Conservation (phyloP, 2,113 vertebrate genomes). For the Leucoraja erinaceus region DNA sequence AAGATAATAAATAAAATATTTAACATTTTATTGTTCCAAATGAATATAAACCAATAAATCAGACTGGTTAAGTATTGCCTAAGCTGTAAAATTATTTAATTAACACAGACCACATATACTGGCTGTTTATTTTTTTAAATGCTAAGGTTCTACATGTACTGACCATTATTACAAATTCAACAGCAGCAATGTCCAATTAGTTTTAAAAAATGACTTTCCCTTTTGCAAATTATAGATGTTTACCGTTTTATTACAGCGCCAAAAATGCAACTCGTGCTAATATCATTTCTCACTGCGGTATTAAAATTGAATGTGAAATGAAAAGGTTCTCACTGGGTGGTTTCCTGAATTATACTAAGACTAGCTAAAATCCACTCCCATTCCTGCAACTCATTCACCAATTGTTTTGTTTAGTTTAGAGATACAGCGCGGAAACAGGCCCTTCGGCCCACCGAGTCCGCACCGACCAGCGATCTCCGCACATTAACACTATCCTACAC, state of each 20-base stretch:
- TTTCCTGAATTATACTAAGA: background rate
- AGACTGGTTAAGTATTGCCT: constrained; percentile 4
- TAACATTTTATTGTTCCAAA: constrained; percentile 36
- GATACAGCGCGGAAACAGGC: too few relatives aligned
- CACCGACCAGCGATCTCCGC: too few relatives aligned
- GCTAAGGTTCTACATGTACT: background rate
- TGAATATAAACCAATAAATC: constrained; percentile 22
- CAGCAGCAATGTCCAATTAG: background rate
- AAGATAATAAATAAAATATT: constrained; percentile 37
- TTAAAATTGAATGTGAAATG: background rate
- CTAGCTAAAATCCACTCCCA: background rate
- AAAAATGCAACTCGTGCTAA: background rate
- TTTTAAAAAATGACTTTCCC: background rate
- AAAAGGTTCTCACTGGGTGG: background rate
- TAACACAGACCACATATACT: background rate
- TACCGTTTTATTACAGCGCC: background rate
- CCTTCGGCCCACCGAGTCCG: too few relatives aligned
- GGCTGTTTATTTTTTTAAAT: background rate
- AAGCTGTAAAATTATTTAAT: constrained; percentile 32
- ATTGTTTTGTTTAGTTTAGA: background rate
- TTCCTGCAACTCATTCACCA: background rate
- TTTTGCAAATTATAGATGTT: background rate
- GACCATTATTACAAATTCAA: background rate
- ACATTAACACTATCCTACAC: too few relatives aligned
- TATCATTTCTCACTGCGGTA: background rate